Conservation (phyloP, 2,797 vertebrate genomes). For the Etheostoma nigrum region DNA sequence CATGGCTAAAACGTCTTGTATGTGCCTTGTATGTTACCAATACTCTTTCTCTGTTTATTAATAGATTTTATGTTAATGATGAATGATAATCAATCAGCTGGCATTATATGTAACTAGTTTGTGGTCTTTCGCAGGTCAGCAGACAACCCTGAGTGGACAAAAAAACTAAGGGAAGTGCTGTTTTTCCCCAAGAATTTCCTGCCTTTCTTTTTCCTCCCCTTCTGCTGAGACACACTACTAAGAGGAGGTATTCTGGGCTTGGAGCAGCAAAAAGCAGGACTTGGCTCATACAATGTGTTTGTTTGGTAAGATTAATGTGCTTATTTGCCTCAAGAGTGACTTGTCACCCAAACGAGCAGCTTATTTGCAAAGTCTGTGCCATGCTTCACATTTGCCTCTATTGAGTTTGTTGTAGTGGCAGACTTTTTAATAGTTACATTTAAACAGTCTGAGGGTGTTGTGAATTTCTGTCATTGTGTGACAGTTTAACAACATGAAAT, state of each 20-base stretch:
- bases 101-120: neutral
- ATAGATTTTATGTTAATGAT: neutral
- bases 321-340: slow-evolving; percentile 27
- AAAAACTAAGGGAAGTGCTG: slow-evolving; percentile 74
- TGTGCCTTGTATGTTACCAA: neutral
- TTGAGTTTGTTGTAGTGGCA: neutral
- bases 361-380: slow-evolving; percentile 29
- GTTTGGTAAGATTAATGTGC: slow-evolving; percentile 50
- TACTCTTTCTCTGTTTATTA: no score
- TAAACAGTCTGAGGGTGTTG: neutral
- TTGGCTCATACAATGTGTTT: slow-evolving; percentile 32
- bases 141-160: slow-evolving; percentile 62
- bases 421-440: neutral
- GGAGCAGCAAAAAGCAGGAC: slow-evolving; percentile 19
- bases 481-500: neutral
- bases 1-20: slow-evolving; percentile 2
- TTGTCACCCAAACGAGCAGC: slow-evolving; percentile 42
- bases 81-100: slow-evolving; percentile 14
- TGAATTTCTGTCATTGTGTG: neutral
- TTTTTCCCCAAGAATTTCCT: slow-evolving; percentile 80
- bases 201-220: slow-evolving; percentile 82
- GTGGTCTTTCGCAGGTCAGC: slow-evolving; percentile 10
- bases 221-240: slow-evolving; percentile 41
- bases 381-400: slow-evolving; percentile 14
- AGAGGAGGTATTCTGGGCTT: slow-evolving; percentile 34